Percentiles rank a stretch among this genome's conserved stretches.
Conservation (phyloP, 2,888 invertebrate genomes). For the Hydriomena furcata region DNA sequence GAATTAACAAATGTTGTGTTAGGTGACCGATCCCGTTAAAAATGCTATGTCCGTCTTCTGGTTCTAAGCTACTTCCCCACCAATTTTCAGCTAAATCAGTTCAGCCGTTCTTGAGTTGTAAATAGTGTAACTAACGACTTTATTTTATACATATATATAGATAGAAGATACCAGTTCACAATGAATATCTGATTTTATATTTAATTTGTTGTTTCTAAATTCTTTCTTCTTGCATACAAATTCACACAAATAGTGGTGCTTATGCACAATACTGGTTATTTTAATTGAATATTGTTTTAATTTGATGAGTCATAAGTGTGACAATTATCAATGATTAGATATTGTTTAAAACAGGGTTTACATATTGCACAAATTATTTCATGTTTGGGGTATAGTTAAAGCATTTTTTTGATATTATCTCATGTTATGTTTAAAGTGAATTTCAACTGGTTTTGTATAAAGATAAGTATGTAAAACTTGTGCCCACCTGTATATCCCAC, state of each 20-base stretch:
- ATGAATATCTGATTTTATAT: neutral
- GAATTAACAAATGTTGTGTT: too few species aligned
- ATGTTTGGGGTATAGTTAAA: conserved; percentile 29
- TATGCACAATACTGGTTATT: conserved; percentile 41
- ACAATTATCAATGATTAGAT: conserved; percentile 26
- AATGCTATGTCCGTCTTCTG: too few species aligned
- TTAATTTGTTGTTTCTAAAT: neutral
- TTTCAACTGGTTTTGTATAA: conserved; percentile 11
- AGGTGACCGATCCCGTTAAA: too few species aligned
- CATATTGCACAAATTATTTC: conserved; percentile 19
- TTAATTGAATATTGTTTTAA: conserved; percentile 33
- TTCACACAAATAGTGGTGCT: conserved; percentile 50
- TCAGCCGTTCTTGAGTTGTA: too few species aligned
- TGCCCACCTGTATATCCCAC: conserved; percentile 12
- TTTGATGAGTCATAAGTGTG: conserved; percentile 8
- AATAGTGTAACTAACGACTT: too few species aligned
- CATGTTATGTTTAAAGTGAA: conserved; percentile 29
- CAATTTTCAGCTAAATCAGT: too few species aligned
- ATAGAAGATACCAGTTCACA: too few species aligned
- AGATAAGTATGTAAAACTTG: conserved; percentile 6
- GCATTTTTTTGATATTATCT: conserved; percentile 24
- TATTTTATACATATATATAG: too few species aligned
- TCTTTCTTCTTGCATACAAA: conserved; percentile 14
- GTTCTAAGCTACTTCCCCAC: too few species aligned
- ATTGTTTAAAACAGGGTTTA: conserved; percentile 54